These are phyloP conservation scores for Linhomoeus sp. DNA, from an alignment of 2,888 invertebrate species.

Conservation along the genomic window DNA sequence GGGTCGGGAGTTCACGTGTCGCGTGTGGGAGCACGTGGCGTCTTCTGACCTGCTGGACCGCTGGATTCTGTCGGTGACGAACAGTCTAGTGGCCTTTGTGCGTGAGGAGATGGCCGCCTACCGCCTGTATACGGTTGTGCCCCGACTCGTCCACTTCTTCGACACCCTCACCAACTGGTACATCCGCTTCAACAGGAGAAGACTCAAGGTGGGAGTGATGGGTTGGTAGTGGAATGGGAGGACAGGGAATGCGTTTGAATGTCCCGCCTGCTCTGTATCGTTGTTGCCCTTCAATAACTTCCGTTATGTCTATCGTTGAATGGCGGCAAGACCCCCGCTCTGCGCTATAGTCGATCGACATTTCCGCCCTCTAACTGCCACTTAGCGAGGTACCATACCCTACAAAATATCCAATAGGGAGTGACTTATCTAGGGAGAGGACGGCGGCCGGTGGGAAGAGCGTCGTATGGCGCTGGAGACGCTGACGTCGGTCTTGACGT, in stretches of 20 bases:
- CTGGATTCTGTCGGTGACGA: slow-evolving; percentile 91
- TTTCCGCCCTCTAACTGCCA: too few relatives aligned
- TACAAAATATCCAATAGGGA: too few relatives aligned
- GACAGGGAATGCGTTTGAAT: too few relatives aligned
- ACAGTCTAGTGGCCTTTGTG: slow-evolving; percentile 68
- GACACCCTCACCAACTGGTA: slow-evolving; percentile 98
- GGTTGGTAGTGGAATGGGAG: too few relatives aligned
- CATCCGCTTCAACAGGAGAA: slow-evolving; percentile 78
- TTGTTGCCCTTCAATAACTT: too few relatives aligned
- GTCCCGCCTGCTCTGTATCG: too few relatives aligned
- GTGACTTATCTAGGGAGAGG: slow-evolving; percentile 31
- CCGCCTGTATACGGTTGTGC: slow-evolving; percentile 81
- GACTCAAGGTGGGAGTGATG: slow-evolving; percentile 58
- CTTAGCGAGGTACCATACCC: too few relatives aligned
- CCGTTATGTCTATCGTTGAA: too few relatives aligned
- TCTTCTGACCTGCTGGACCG: slow-evolving; percentile 69
- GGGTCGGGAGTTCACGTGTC: slow-evolving; percentile 9
- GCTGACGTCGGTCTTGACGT: slow-evolving; percentile 62
- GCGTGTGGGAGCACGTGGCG: slow-evolving; percentile 12
- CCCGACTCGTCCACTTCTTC: slow-evolving; percentile 76
- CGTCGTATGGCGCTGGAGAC: slow-evolving; percentile 50
- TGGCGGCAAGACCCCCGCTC: too few relatives aligned
- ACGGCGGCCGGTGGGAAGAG: slow-evolving; percentile 50
- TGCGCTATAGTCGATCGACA: too few relatives aligned
- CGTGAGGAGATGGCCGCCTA: slow-evolving; percentile 74